phyloP scores from a whole-genome alignment of 37 sponge, comb jelly and placozoan species.

The Theonella swinhoei region DNA sequence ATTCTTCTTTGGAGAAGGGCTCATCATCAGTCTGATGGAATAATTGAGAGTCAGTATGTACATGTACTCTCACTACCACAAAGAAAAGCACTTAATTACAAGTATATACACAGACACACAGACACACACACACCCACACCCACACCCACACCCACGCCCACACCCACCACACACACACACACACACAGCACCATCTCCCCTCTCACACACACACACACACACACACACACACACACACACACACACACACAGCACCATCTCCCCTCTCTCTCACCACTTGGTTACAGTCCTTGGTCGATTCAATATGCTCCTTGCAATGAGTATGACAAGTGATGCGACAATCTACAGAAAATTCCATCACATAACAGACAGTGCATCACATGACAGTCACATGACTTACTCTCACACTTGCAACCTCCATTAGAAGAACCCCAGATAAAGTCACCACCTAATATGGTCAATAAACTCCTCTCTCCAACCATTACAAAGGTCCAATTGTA shows the following conservation, averaged over 20 bases:
- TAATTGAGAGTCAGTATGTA: background rate
- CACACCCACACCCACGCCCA: slow-evolving; percentile 17
- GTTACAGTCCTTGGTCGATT: background rate
- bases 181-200: slow-evolving; percentile 21
- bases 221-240: slow-evolving; percentile 43
- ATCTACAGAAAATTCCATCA: background rate
- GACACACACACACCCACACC: slow-evolving; percentile 10
- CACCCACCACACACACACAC: slow-evolving; percentile 4
- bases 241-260: slow-evolving; percentile 18
- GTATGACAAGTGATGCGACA: background rate
- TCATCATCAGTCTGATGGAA: slow-evolving; percentile 10
- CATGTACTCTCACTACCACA: slow-evolving; percentile 7
- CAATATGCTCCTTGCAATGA: background rate
- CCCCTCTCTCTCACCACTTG: background rate
- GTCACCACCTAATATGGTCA: slow-evolving; percentile 71
- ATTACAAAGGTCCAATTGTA: no score
- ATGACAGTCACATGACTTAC: slow-evolving; percentile 15
- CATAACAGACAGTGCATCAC: no score
- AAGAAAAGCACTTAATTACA: background rate
- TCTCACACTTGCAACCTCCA: slow-evolving; percentile 43
- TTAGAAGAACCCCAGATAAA: slow-evolving; percentile 61
- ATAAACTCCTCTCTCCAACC: no score
- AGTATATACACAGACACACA: slow-evolving; percentile 1
- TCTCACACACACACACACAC: slow-evolving; percentile 39
- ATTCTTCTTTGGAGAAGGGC: background rate